These are phyloP conservation scores for Formica aserva DNA, from an alignment of 2,888 invertebrate species.

Conservation along the genomic window DNA sequence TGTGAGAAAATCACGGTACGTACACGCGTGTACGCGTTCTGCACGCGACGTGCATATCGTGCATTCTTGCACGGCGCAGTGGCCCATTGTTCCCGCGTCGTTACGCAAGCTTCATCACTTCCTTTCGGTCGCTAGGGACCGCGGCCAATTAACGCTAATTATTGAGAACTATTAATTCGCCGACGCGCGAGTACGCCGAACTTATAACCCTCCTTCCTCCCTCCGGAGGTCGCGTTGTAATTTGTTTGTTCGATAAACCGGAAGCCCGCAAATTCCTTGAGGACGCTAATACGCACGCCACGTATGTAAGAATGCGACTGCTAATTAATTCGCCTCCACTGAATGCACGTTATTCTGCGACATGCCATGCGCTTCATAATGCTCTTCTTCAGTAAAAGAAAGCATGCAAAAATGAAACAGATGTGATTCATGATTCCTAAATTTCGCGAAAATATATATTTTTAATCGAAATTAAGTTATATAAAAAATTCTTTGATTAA, in stretches of 20 bases:
- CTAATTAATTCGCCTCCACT: constrained; percentile 2
- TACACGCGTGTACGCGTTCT: constrained; percentile 11
- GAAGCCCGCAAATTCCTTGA: constrained; percentile 29
- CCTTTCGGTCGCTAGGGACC: constrained; percentile 25
- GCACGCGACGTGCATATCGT: constrained; percentile 36
- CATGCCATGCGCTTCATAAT: not conserved
- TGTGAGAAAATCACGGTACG: constrained; percentile 27
- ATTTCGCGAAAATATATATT: not conserved
- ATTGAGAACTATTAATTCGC: constrained; percentile 52
- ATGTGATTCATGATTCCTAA: not conserved
- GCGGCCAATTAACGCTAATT: constrained; percentile 58
- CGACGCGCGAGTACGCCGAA: constrained; percentile 32
- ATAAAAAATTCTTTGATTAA: not conserved
- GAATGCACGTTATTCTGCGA: not conserved
- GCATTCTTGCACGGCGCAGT: not conserved
- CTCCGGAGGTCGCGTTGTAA: constrained; percentile 10
- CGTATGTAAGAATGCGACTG: constrained; percentile 6
- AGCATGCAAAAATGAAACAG: not conserved
- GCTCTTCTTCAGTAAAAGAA: not conserved
- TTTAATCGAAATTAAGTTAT: not conserved
- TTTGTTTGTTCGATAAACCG: constrained; percentile 9
- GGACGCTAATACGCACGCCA: not conserved
- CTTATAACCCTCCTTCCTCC: constrained; percentile 4
- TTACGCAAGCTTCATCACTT: constrained; percentile 61
- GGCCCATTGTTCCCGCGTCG: constrained; percentile 50